Evolutionary conservation across 2,113 vertebrate genomes (phyloP).

Genomic region (Ptyas mucosa): DNA sequence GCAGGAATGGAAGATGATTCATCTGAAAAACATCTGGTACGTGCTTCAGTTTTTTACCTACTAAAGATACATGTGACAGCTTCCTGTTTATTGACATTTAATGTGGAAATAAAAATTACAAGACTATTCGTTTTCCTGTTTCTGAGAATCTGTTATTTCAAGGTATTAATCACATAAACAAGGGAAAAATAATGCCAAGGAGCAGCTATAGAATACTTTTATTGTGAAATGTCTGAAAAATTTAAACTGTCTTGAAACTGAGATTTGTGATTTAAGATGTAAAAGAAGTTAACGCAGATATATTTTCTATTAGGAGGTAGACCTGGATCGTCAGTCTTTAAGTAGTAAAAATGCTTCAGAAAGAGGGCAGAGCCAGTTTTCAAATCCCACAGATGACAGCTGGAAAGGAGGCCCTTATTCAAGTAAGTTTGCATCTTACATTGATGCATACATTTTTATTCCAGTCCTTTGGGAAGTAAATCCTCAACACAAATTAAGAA

Average conservation of each 20-base stretch:
- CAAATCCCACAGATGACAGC: slow-evolving; percentile 89
- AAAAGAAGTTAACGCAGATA: slow-evolving; percentile 32
- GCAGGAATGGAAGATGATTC: slow-evolving; percentile 87
- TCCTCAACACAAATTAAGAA: background rate
- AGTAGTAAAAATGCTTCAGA: slow-evolving; percentile 94
- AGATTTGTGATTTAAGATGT: background rate
- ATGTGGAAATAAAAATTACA: background rate
- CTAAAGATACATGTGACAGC: background rate
- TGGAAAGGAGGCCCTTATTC: slow-evolving; percentile 86
- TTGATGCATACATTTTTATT: background rate
- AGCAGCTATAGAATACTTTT: background rate
- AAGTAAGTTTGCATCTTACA: slow-evolving; percentile 61
- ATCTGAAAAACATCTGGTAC: slow-evolving; percentile 87
- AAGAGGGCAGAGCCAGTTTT: slow-evolving; percentile 92
- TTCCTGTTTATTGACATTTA: background rate
- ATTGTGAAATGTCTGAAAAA: background rate
- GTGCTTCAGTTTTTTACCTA: slow-evolving; percentile 30
- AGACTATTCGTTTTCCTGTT: background rate
- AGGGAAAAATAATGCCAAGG: background rate
- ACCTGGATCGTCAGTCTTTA: slow-evolving; percentile 89
- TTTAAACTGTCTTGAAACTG: background rate
- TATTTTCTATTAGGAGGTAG: slow-evolving; percentile 79
- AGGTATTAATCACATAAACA: background rate
- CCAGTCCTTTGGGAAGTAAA: background rate
- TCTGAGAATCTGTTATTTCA: background rate